Conservation (phyloP, 2,888 invertebrate genomes). For the Leucozona laternaria region DNA sequence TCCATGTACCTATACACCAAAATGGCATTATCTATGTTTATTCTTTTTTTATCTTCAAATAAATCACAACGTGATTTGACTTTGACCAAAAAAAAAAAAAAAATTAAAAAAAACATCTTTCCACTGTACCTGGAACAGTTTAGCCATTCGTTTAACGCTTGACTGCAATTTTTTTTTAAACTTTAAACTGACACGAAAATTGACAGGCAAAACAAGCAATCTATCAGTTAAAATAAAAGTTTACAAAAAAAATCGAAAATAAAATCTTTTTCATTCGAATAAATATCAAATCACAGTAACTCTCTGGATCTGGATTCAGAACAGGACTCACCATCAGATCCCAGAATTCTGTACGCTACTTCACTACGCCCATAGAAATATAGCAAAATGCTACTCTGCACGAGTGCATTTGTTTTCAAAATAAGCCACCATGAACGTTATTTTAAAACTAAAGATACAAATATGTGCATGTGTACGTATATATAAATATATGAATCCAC, state of each 20-base stretch:
- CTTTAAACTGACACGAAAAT: slow-evolving; percentile 57
- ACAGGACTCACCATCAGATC: too few species aligned
- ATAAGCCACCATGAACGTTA: slow-evolving; percentile 3
- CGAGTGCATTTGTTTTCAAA: slow-evolving; percentile 64
- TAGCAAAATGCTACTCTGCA: slow-evolving; percentile 44
- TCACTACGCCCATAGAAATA: too few species aligned
- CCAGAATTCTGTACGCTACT: not conserved
- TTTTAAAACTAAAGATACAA: not conserved
- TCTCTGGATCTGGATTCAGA: not conserved
- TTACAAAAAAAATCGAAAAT: not conserved
- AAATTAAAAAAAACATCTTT: slow-evolving; percentile 38
- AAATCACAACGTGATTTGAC: slow-evolving; percentile 1
- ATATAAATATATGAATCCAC: not conserved
- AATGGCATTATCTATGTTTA: too few species aligned
- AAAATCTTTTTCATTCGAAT: not conserved
- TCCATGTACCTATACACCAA: too few species aligned
- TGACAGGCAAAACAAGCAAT: slow-evolving; percentile 58
- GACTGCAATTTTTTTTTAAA: slow-evolving; percentile 28
- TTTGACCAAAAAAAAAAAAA: slow-evolving; percentile 27
- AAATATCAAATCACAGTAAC: not conserved
- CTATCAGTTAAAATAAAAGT: slow-evolving; percentile 28
- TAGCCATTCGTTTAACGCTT: slow-evolving; percentile 55
- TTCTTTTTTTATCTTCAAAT: too few species aligned
- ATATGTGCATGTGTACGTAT: not conserved
- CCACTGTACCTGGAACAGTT: slow-evolving; percentile 31